Evolutionary conservation across 2,797 vertebrate species (phyloP), one percentile per base, ranked within the genome.

Genomic region (Euthynnus affinis): DNA sequence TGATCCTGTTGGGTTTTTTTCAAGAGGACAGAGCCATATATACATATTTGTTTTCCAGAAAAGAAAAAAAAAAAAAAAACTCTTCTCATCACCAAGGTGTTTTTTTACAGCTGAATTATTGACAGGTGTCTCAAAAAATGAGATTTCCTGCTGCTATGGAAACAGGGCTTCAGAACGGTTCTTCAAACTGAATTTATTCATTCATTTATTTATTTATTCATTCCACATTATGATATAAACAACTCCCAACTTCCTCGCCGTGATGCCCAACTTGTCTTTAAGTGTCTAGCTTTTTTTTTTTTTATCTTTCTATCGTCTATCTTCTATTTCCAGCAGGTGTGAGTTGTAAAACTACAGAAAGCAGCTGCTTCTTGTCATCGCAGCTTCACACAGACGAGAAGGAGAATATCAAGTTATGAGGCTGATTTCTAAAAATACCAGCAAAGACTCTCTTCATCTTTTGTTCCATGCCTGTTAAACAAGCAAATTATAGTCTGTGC

Each of bases 341-440:
- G 27, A 74, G 59, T 14, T 3, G 17, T 23, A 52, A 52, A 4
- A 23, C 17, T 20, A 12, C 13, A 61, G 27, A 37, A 15, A n/a
- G 52, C 29, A 27, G 58, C 46, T 9, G 44, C 44, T 44, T 44
- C 48, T 67, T 20, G 20, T 72, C 56, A 52, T 20, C n/a, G n/a
- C n/a, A 23, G 20, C 34, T 53, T 14, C 63, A 44, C 34, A 15
- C 17, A 70, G 58, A 63, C 4, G 44, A 23, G 56, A 29, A 15
- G 37, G 18, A 48, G 4, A 32, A 40, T 40, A 6, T 68, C 3
- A 34, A 55, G 22, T 49, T 77, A 32, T 61, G 25, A 42, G 46
- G 53, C 46, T 32, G 52, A 42, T 1, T 9, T 58, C 53, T 72
- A 71, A 67, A 66, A 79, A 67, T 67, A 78, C 37, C n/a, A 8